Percentiles rank a stretch among this genome's conserved stretches.
Evolutionary conservation across 2,888 invertebrate species (phyloP).

Genomic region (Drosophila formosana): DNA sequence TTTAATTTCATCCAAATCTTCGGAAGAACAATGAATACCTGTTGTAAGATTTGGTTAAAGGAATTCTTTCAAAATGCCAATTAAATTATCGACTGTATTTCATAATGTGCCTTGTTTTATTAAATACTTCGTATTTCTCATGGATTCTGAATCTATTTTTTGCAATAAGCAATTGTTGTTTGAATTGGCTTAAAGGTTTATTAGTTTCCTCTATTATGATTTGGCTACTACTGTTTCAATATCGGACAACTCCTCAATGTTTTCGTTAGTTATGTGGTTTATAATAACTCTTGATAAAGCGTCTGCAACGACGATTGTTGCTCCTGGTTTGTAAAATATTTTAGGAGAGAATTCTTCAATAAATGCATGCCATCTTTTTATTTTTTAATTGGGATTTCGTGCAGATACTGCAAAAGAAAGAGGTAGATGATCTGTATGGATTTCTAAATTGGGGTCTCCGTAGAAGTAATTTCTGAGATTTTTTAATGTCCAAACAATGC

Average conservation of each 20-base stretch:
- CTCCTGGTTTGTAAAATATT: background rate
- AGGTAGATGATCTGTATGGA: conserved; percentile 3
- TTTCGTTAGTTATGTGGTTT: background rate
- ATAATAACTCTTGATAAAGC: background rate
- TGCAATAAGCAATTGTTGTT: background rate
- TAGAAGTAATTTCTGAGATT: background rate
- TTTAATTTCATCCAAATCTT: too few species aligned
- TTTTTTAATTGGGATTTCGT: background rate
- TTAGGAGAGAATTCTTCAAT: background rate
- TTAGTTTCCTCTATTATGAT: too few species aligned
- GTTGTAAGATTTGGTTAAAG: background rate
- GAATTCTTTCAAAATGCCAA: background rate
- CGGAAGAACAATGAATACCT: background rate
- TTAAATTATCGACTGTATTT: background rate
- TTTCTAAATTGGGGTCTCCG: background rate
- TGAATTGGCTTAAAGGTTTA: background rate
- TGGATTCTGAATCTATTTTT: background rate
- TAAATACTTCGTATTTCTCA: too few species aligned
- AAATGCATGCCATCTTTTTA: conserved; percentile 1
- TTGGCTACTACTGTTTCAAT: too few species aligned
- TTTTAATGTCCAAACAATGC: too few species aligned
- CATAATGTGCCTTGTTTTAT: background rate
- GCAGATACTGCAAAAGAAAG: too few species aligned
- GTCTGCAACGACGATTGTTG: background rate
- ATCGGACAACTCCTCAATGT: background rate